A percentile compares a stretch with the other conserved stretches of the same genome.
Evolutionary conservation across 1,140 invertebrate genomes (phyloP).

Genomic region (Antheraea mylitta): DNA sequence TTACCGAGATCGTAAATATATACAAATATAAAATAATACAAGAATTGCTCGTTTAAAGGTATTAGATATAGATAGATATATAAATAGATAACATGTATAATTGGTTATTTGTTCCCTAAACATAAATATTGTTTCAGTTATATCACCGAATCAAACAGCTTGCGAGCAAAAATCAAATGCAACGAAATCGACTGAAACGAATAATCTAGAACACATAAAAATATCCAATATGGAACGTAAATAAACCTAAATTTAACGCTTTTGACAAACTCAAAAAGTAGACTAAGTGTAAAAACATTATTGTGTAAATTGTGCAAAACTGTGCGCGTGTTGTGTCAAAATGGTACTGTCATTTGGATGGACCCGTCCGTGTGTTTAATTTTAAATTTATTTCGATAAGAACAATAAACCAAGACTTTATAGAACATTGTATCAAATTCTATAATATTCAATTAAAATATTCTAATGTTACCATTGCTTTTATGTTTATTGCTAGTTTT

Average conservation of each 20-base stretch:
- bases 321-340: neutral
- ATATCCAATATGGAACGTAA: slow-evolving; percentile 28
- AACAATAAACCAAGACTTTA: neutral
- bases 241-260: slow-evolving; percentile 9
- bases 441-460: no score
- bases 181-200: slow-evolving; percentile 36
- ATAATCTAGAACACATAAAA: slow-evolving; percentile 29
- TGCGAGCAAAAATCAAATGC: slow-evolving; percentile 35
- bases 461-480: neutral
- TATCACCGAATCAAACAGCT: slow-evolving; percentile 30
- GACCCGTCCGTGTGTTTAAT: neutral
- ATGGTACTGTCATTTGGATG: neutral
- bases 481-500: neutral
- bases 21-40: no score
- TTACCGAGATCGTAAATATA: no score
- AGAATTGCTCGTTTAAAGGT: no score
- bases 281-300: neutral
- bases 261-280: neutral
- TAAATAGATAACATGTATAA: no score
- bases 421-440: slow-evolving; percentile 8
- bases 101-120: no score
- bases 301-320: neutral
- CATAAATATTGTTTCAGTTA: slow-evolving; percentile 37
- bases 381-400: neutral
- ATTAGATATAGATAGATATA: no score